Evolutionary conservation across 2,888 invertebrate genomes (phyloP).

Genomic region (Dryobota labecula): DNA sequence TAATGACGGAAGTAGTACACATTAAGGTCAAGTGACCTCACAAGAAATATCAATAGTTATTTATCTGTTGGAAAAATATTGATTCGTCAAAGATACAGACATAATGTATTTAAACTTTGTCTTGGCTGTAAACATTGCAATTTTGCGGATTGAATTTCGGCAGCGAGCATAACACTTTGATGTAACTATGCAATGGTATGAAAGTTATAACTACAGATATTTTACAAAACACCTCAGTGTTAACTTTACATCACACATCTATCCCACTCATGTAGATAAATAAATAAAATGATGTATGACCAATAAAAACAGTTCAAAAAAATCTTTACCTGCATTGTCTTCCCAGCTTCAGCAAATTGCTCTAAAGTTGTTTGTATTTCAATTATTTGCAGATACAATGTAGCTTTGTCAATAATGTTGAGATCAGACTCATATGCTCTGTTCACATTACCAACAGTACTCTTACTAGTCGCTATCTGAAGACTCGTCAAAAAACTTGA

Average conservation of each 20-base stretch:
- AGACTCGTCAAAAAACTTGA: constrained; percentile 94
- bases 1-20: constrained; percentile 17
- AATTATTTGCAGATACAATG: constrained; percentile 96
- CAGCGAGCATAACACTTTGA: neutral
- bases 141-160: constrained; percentile 8
- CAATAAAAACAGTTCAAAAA: neutral
- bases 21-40: constrained; percentile 8
- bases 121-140: constrained; percentile 11
- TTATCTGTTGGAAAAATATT: constrained; percentile 13
- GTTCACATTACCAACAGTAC: constrained; percentile 71
- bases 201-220: neutral
- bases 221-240: neutral
- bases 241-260: neutral
- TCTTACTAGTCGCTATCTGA: constrained; percentile 90
- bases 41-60: constrained; percentile 6
- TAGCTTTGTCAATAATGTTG: constrained; percentile 94
- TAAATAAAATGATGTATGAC: neutral
- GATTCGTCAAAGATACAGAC: constrained; percentile 18
- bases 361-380: constrained; percentile 93
- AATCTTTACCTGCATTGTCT: constrained; percentile 93
- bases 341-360: constrained; percentile 94
- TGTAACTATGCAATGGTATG: neutral
- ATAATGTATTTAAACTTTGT: neutral
- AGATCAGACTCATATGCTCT: constrained; percentile 85
- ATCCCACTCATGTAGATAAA: neutral